These are phyloP conservation scores for Tinamus major DNA, from an alignment of 2,797 vertebrate genomes.

Conservation along the genomic window DNA sequence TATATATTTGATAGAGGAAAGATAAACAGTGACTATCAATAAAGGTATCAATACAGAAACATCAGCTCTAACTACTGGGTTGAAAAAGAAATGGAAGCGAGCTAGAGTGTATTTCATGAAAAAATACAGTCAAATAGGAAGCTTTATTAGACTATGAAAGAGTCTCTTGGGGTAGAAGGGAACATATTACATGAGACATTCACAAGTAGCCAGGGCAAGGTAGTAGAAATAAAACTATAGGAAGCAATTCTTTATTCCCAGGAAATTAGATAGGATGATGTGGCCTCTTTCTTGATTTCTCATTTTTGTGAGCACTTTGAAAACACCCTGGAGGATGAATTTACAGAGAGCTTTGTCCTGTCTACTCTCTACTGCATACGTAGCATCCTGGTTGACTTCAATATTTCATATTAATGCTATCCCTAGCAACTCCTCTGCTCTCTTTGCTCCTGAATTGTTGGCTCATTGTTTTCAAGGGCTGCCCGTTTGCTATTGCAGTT, in stretches of 20 bases:
- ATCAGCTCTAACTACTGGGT: not conserved
- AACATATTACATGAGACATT: not conserved
- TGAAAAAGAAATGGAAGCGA: not conserved
- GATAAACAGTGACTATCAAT: not conserved
- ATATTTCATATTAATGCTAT: not conserved
- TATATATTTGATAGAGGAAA: not conserved
- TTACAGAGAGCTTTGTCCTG: not conserved
- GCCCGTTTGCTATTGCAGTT: constrained; percentile 1
- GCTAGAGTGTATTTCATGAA: not conserved
- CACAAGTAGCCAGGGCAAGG: not conserved
- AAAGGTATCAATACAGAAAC: not conserved
- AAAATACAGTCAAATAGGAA: not conserved
- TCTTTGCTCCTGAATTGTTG: not conserved
- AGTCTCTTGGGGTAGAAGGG: not conserved
- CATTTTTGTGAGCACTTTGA: not conserved
- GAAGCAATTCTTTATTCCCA: not conserved
- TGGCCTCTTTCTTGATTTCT: not conserved
- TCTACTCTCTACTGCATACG: not conserved
- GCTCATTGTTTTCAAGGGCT: not conserved
- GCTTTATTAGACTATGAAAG: not conserved
- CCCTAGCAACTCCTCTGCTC: not conserved
- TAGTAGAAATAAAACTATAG: not conserved
- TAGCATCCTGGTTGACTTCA: not conserved
- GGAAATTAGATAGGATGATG: not conserved
- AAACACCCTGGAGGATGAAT: not conserved